Evolutionary conservation across 1,140 invertebrate species (phyloP).

Genomic region (Akabosia matsudoensis): DNA sequence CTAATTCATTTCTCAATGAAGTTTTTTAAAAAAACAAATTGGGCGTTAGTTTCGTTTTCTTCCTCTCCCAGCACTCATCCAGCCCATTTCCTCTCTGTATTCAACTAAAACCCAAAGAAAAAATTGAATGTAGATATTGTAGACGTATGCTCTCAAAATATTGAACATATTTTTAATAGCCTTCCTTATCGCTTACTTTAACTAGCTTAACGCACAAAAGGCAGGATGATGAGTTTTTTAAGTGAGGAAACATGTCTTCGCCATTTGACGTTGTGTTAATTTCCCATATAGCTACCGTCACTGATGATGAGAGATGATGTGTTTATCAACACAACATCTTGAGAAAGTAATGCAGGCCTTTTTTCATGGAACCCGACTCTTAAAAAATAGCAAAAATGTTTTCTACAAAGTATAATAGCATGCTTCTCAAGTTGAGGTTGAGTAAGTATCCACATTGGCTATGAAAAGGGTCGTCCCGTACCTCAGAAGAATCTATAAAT

Average conservation of each 20-base stretch:
- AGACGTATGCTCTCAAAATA: slow-evolving; percentile 12
- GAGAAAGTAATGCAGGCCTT: no score
- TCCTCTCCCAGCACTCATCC: neutral
- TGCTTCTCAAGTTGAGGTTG: neutral
- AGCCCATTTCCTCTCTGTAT: slow-evolving; percentile 14
- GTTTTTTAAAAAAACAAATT: neutral
- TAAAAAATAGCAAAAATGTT: no score
- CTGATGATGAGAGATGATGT: neutral
- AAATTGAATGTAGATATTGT: no score
- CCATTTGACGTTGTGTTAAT: neutral
- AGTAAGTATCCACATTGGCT: slow-evolving; percentile 15
- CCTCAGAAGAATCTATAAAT: slow-evolving; percentile 15
- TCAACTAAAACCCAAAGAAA: neutral
- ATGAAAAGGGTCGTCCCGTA: neutral
- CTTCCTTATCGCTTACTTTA: neutral
- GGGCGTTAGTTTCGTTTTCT: neutral
- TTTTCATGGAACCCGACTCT: no score
- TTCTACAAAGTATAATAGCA: no score
- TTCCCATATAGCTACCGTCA: neutral
- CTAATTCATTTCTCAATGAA: no score
- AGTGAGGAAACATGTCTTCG: slow-evolving; percentile 17
- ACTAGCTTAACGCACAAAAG: neutral
- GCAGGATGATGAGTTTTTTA: neutral
- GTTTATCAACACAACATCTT: neutral
- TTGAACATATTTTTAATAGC: slow-evolving; percentile 18